phyloP scores from a whole-genome alignment of 2,797 vertebrate genomes.

The Fratercula arctica region DNA sequence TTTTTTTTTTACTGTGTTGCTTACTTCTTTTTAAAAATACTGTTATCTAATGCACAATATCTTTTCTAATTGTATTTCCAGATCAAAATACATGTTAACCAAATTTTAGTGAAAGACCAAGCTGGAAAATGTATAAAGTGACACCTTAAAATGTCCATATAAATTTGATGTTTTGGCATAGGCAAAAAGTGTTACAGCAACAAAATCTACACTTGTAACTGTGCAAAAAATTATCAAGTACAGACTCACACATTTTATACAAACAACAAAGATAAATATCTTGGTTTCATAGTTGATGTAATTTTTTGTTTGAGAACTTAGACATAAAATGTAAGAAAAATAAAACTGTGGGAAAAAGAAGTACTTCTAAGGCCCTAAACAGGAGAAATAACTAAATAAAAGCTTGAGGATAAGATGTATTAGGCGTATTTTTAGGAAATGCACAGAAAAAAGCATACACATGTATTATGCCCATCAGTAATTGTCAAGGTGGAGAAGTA shows the following conservation, averaged over 20 bases:
- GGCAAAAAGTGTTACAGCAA: neutral
- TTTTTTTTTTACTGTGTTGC: neutral
- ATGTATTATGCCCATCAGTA: neutral
- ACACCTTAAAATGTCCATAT: neutral
- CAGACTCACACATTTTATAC: neutral
- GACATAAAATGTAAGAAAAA: neutral
- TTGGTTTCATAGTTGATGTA: neutral
- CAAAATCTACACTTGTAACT: neutral
- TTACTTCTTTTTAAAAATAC: neutral
- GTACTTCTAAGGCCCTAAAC: neutral
- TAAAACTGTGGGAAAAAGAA: neutral
- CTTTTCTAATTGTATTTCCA: neutral
- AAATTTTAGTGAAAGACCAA: neutral
- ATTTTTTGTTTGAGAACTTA: neutral
- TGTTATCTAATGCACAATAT: neutral
- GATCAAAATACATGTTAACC: neutral
- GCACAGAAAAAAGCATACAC: neutral
- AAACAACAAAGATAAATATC: neutral
- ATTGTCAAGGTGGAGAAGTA: neutral
- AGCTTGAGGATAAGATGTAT: neutral
- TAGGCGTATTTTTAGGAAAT: neutral
- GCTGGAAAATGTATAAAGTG: neutral
- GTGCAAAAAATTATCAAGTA: neutral
- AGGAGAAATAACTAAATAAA: neutral
- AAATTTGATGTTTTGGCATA: neutral